Percentiles rank a stretch among this genome's conserved stretches.
Evolutionary conservation across 2,888 invertebrate species (phyloP).

Genomic region (Pammene aurita): DNA sequence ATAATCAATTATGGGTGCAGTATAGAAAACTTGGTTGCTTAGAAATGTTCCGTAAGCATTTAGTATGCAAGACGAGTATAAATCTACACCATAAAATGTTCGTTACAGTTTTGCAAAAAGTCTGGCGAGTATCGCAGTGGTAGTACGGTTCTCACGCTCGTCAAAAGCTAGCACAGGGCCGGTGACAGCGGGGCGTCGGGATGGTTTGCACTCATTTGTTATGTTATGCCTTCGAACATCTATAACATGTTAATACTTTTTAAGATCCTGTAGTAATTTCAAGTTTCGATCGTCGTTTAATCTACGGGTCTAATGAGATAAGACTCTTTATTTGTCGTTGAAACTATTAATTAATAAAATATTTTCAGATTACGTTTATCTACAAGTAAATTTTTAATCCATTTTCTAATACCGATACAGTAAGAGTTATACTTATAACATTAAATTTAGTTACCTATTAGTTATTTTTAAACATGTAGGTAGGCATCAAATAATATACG

Average conservation of each 20-base stretch:
- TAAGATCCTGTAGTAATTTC: slow-evolving; percentile 24
- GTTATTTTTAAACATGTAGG: too few relatives aligned
- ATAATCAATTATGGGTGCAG: slow-evolving; percentile 28
- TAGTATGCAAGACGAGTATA: slow-evolving; percentile 35
- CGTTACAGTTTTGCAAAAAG: slow-evolving; percentile 36
- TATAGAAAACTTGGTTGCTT: slow-evolving; percentile 27
- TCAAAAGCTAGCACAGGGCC: slow-evolving; percentile 13
- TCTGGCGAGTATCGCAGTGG: slow-evolving; percentile 14
- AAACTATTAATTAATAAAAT: neutral
- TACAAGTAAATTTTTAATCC: too few relatives aligned
- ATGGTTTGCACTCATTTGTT: slow-evolving; percentile 30
- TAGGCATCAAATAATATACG: too few relatives aligned
- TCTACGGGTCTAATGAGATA: neutral
- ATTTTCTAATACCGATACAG: too few relatives aligned
- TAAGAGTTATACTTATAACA: too few relatives aligned
- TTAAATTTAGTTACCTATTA: too few relatives aligned
- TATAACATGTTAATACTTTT: slow-evolving; percentile 30
- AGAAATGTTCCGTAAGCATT: slow-evolving; percentile 37
- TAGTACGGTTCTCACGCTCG: slow-evolving; percentile 35
- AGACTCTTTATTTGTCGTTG: neutral
- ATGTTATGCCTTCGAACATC: slow-evolving; percentile 25
- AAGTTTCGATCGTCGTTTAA: slow-evolving; percentile 16
- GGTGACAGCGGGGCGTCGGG: slow-evolving; percentile 38
- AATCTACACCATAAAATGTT: slow-evolving; percentile 32
- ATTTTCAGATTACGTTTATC: too few relatives aligned